Evolutionary conservation across 2,113 vertebrate genomes (phyloP), one percentile per base, ranked within the genome.

Genomic region (Channa maculata): DNA sequence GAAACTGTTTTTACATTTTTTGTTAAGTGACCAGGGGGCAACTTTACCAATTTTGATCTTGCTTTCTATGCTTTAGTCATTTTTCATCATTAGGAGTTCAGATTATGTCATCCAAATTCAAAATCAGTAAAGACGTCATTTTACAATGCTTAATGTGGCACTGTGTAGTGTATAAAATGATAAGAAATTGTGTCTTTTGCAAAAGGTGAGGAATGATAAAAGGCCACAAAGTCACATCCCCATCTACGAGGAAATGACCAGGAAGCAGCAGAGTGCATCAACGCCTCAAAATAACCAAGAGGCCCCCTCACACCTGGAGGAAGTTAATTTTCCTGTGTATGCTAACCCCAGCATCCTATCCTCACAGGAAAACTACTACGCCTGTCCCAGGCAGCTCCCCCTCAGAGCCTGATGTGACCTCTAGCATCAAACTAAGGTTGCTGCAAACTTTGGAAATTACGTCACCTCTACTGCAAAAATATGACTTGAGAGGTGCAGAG

Each of bases 221-320:
- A 76, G 7, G 39, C 38, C 34, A 14, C 83, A 76, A 38, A 14
- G 62, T 48, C 5, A 82, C 3, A 5, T 8, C 61, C 83, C 86
- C 0, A 82, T 93, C 70, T 93, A 93, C 11, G 91, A 92, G 85
- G 92, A 93, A 90, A 93, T 92, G 91, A 84, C 61, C 69, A 69
- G 82, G 71, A 91, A 91, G 82, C 66, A 66, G 70, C 78, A 79
- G 63, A 62, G 9, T 0, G 3, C 44, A 0, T 46, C 13, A n/a
- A 64, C 7, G 3, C 13, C 72, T 60, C 73, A 68, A 44, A 84
- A 86, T 80, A 73, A 61, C 73, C 50, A 14, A 0, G 60, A 63
- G 37, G 54, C 55, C 3, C 5, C 71, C 12, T 46, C 37, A 13
- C 86, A 83, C 73, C 86, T 84, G 84, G 87, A 92, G 89, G 92